Evolutionary conservation across 1,140 invertebrate species (phyloP), one percentile per base, ranked within the genome.

Genomic region (Trichoplusia ni): DNA sequence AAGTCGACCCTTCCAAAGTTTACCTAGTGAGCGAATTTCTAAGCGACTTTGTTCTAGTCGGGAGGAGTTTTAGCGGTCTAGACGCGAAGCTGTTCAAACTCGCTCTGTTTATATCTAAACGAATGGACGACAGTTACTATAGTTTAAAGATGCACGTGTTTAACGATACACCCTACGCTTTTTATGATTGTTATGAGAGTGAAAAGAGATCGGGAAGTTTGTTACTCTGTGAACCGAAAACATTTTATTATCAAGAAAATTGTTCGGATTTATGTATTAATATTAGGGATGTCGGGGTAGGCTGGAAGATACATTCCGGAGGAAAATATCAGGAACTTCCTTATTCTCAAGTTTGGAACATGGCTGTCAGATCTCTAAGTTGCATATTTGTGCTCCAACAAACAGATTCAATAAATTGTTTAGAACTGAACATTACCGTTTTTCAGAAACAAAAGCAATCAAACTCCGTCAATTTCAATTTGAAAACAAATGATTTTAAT

Each of bases 1-100:
- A 99, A 90, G 90, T 99, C 58, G 98, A 99, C 81, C 92, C 94
- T 29, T 94, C 94, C 47, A 94, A 96, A 91, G 96, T 95, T 60
- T 98, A 96, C 88, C 93, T 99, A 60, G 96, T 99, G 77, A 96
- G 95, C 21, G 97, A 99, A 87, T 94, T 95, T 65, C 90, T 98
- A 61, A 94, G 95, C 11, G 94, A 96, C 68, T 98, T 97, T 86
- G 96, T 97, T 16, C 89, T 99, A 14, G 95, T 98, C 6, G 98
- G 98, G 2, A 95, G 96, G 85, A 81, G 91, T 88, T 83, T 90
- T 82, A 82, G 94, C 94, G 44, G 93, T 93, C 9, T 89, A 54
- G 87, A 90, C 54, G 84, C 86, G 2, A 99, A 99, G 86, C 93
- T 95, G 66, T 91, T 99, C 60, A 94, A 96, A 77, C 81, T 99